Evolutionary conservation across 1,140 invertebrate species (phyloP).

Genomic region (Penaeus vannamei): DNA sequence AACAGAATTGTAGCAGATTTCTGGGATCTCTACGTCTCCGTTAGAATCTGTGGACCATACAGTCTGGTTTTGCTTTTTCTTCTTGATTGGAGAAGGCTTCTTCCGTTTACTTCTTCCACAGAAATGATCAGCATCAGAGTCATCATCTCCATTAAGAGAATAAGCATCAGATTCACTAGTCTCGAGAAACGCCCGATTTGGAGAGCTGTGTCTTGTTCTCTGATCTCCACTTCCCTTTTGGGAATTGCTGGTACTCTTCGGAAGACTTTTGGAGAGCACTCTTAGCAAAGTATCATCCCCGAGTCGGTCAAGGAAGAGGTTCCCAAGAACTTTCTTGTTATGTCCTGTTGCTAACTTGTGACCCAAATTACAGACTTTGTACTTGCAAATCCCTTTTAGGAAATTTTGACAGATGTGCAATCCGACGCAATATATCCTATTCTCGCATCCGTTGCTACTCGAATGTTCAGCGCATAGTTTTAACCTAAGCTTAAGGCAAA

Average conservation of each 20-base stretch:
- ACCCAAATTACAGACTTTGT: not conserved
- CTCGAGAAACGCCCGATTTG: too few species aligned
- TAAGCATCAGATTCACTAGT: too few species aligned
- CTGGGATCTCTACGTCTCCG: not conserved
- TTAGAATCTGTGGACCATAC: not conserved
- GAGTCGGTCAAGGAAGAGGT: not conserved
- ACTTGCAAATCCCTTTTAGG: not conserved
- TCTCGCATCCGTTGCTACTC: too few species aligned
- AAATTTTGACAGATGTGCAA: conserved; percentile 4
- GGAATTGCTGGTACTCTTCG: too few species aligned
- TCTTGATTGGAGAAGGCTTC: not conserved
- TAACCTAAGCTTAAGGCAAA: too few species aligned
- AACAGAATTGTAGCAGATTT: conserved; percentile 12
- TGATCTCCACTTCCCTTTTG: too few species aligned
- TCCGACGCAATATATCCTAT: too few species aligned
- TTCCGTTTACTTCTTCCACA: not conserved
- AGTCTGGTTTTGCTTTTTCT: not conserved
- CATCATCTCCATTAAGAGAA: too few species aligned
- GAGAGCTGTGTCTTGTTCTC: too few species aligned
- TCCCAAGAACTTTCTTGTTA: not conserved
- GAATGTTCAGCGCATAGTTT: too few species aligned
- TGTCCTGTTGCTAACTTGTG: not conserved
- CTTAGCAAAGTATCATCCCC: not conserved
- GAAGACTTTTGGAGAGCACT: not conserved
- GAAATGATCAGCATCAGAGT: not conserved